phyloP scores from a whole-genome alignment of 92 coral and sea anemone species.

The Heteractis magnifica region DNA sequence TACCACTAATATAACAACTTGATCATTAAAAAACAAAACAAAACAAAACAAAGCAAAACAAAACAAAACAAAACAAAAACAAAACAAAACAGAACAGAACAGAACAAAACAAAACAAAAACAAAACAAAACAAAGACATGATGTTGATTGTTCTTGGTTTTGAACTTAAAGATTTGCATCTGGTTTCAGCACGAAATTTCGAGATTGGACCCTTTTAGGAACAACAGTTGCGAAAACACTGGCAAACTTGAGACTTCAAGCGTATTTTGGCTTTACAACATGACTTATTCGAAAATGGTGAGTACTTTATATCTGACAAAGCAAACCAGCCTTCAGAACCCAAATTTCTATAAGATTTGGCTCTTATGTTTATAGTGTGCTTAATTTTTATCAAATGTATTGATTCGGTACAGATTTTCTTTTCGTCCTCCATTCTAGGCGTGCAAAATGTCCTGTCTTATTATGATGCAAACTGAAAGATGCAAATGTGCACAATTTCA shows the following conservation, averaged over 20 bases:
- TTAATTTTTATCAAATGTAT: neutral
- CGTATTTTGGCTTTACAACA: constrained; percentile 22
- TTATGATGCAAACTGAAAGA: constrained; percentile 1
- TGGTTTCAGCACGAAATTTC: constrained; percentile 2
- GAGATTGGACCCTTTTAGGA: constrained; percentile 51
- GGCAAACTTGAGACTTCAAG: constrained; percentile 3
- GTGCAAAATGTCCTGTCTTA: constrained; percentile 49
- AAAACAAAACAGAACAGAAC: too few relatives aligned
- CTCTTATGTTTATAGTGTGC: too few relatives aligned
- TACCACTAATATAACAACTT: too few relatives aligned
- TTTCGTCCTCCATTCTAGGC: constrained; percentile 12
- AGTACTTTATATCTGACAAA: neutral
- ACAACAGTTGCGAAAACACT: constrained; percentile 34
- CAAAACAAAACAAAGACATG: neutral
- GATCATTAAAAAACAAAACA: too few relatives aligned
- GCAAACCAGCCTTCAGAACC: neutral
- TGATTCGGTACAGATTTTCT: neutral
- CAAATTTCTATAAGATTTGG: neutral
- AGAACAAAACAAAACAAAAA: too few relatives aligned
- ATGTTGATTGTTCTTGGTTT: neutral
- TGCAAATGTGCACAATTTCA: constrained; percentile 41
- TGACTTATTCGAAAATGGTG: constrained; percentile 46
- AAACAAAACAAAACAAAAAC: too few relatives aligned
- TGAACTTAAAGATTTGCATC: neutral
- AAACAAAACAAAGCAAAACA: too few relatives aligned